Conservation (phyloP, 2,888 invertebrate genomes). For the Yponomeuta evonymella region DNA sequence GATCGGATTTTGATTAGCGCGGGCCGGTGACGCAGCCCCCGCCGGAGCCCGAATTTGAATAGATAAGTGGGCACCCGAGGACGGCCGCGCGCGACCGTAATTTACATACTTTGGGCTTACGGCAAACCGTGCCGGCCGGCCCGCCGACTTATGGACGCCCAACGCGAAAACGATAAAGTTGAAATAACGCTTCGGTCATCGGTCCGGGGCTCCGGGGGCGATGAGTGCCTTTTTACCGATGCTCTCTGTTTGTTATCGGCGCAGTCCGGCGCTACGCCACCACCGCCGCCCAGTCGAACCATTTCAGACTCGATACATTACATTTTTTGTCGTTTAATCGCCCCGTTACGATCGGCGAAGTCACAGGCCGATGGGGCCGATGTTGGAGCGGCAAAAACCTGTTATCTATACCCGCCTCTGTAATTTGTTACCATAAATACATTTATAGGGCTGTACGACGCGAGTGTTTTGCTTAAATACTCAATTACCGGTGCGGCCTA, state of each 20-base stretch:
- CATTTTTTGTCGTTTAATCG: slow-evolving; percentile 8
- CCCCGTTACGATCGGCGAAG: background rate
- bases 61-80: slow-evolving; percentile 74
- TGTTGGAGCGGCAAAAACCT: slow-evolving; percentile 6
- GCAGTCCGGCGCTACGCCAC: slow-evolving; percentile 25
- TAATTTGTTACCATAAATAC: slow-evolving; percentile 9
- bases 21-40: slow-evolving; percentile 69
- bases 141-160: slow-evolving; percentile 64
- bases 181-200: slow-evolving; percentile 72
- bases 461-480: slow-evolving; percentile 4
- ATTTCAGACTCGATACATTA: background rate
- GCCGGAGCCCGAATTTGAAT: slow-evolving; percentile 72
- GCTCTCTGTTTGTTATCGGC: slow-evolving; percentile 62
- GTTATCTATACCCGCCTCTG: slow-evolving; percentile 8
- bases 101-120: slow-evolving; percentile 76
- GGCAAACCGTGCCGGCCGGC: slow-evolving; percentile 50
- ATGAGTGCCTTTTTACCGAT: slow-evolving; percentile 58
- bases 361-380: slow-evolving; percentile 2
- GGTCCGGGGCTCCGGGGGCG: slow-evolving; percentile 40
- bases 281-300: slow-evolving; percentile 1
- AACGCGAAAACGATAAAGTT: slow-evolving; percentile 72
- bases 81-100: slow-evolving; percentile 72
- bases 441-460: slow-evolving; percentile 1
- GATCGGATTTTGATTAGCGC: slow-evolving; percentile 76
- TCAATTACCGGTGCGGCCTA: background rate